phyloP scores from a whole-genome alignment of 2,888 invertebrate species.

The Scaptodrosophila latifasciaeformis region DNA sequence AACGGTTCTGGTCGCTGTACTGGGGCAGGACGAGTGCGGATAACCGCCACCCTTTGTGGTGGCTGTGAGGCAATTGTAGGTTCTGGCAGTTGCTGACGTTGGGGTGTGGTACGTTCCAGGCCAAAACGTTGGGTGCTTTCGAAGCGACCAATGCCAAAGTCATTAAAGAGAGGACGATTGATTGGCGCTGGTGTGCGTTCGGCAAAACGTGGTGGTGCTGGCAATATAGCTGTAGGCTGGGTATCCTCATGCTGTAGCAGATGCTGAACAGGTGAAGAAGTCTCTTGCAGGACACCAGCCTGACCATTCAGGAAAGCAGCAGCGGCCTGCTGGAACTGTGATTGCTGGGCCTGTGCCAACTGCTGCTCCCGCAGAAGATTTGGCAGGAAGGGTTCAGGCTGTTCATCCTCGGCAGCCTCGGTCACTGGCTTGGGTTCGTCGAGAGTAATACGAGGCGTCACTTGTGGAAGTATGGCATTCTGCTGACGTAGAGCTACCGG shows the following conservation, averaged over 20 bases:
- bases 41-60: slow-evolving; percentile 76
- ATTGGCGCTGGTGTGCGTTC: slow-evolving; percentile 61
- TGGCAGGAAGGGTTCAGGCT: slow-evolving; percentile 78
- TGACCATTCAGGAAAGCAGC: slow-evolving; percentile 67
- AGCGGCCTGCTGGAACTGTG: slow-evolving; percentile 67
- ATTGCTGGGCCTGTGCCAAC: slow-evolving; percentile 72
- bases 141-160: slow-evolving; percentile 67
- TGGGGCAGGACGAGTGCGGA: slow-evolving; percentile 63
- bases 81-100: slow-evolving; percentile 30
- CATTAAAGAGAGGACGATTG: slow-evolving; percentile 62
- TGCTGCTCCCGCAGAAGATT: slow-evolving; percentile 71
- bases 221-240: slow-evolving; percentile 53
- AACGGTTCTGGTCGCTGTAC: slow-evolving; percentile 71
- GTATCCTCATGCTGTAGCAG: slow-evolving; percentile 54
- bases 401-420: slow-evolving; percentile 80
- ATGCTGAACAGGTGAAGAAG: slow-evolving; percentile 73
- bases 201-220: slow-evolving; percentile 67
- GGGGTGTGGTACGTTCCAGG: slow-evolving; percentile 57
- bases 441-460: slow-evolving; percentile 52
- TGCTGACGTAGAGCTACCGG: slow-evolving; percentile 76
- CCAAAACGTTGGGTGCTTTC: slow-evolving; percentile 66
- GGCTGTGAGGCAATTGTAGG: slow-evolving; percentile 71
- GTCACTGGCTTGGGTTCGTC: slow-evolving; percentile 80
- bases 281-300: slow-evolving; percentile 72
- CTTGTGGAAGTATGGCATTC: slow-evolving; percentile 75